phyloP scores from a whole-genome alignment of 2,113 vertebrate genomes.

The Cavia aperea region DNA sequence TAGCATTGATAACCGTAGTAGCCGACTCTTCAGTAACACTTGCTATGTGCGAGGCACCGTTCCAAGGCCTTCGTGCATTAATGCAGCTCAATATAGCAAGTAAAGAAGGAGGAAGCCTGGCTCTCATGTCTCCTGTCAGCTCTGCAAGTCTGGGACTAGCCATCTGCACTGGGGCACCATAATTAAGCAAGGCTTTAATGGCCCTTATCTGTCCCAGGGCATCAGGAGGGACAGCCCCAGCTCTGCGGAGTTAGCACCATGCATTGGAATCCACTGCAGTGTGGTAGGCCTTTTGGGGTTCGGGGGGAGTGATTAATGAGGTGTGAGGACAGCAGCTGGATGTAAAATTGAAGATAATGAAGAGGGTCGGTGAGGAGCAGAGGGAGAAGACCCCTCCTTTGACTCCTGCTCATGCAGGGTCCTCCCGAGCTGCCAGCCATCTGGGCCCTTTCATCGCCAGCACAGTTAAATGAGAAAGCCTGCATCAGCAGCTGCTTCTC shows the following conservation, averaged over 20 bases:
- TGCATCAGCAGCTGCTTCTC: background rate
- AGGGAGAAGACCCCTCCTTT: background rate
- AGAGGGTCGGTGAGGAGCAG: background rate
- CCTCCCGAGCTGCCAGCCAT: background rate
- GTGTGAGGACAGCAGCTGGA: constrained; percentile 11
- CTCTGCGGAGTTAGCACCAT: background rate
- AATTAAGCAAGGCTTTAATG: constrained; percentile 51
- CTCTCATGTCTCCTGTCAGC: background rate
- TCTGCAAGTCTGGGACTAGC: background rate
- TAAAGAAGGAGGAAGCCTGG: background rate
- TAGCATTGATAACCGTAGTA: background rate
- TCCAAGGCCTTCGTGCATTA: background rate
- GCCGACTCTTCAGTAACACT: background rate
- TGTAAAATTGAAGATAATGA: background rate
- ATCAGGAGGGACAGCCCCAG: background rate
- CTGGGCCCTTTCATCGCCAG: constrained; percentile 13
- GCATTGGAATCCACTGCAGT: background rate
- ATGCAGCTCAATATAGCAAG: constrained; percentile 23
- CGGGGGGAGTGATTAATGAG: constrained; percentile 45
- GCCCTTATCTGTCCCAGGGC: constrained; percentile 34
- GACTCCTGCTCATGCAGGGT: background rate
- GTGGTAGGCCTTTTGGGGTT: background rate
- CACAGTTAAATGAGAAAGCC: background rate
- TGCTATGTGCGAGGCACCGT: background rate
- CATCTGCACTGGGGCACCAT: background rate